A percentile compares a stretch with the other conserved stretches of the same genome.
Evolutionary conservation across 2,113 vertebrate species (phyloP).

Genomic region (Burhinus oedicnemus): DNA sequence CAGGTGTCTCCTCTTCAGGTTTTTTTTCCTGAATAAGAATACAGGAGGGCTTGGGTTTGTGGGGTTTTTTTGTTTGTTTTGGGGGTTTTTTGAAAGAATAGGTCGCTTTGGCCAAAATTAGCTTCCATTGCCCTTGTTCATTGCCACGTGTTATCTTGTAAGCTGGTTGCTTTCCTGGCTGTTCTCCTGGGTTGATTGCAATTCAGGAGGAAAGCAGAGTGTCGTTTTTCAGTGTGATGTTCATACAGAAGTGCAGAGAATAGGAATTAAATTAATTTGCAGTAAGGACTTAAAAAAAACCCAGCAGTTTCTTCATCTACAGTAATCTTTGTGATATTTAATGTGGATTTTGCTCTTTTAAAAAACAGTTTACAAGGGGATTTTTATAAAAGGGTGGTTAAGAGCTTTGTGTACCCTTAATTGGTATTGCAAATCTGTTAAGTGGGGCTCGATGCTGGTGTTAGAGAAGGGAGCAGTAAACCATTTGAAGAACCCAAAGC

Average conservation of each 20-base stretch:
- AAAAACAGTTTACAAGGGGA: too few species aligned
- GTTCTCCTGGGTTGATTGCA: neutral
- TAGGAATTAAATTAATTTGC: neutral
- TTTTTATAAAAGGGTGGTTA: neutral
- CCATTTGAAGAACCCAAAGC: neutral
- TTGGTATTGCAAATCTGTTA: accelerated
- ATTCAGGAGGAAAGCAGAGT: neutral
- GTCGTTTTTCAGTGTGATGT: neutral
- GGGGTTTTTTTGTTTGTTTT: neutral
- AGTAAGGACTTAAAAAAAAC: neutral
- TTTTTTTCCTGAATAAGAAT: neutral
- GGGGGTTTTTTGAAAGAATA: neutral
- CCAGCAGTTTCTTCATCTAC: neutral
- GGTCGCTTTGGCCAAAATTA: too few species aligned
- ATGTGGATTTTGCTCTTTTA: neutral
- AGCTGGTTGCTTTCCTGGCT: neutral
- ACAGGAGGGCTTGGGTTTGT: too few species aligned
- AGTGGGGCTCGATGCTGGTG: neutral
- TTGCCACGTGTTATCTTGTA: neutral
- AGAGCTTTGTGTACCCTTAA: neutral
- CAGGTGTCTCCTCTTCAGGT: neutral
- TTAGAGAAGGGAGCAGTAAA: neutral
- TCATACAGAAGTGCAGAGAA: neutral
- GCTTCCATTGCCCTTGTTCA: neutral
- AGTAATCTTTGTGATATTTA: neutral